Conservation (phyloP, 2,113 vertebrate genomes). For the Siphamia tubifer region DNA sequence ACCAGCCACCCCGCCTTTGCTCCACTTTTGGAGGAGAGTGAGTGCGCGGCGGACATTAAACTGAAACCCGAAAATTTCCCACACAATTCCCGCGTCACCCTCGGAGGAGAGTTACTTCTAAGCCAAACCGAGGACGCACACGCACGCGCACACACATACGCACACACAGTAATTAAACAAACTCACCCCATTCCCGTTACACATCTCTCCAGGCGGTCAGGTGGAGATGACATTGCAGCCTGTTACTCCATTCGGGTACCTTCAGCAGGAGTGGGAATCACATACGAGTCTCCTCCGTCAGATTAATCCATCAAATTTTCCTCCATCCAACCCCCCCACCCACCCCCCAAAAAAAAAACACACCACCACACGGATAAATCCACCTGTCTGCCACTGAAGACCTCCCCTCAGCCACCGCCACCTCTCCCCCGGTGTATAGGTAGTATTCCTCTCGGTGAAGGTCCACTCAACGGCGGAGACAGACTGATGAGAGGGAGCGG, state of each 20-base stretch:
- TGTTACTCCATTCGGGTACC: constrained; percentile 77
- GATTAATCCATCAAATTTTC: constrained; percentile 68
- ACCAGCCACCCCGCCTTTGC: constrained; percentile 29
- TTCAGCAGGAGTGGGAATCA: constrained; percentile 65
- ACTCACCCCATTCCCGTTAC: constrained; percentile 92
- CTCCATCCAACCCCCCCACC: constrained; percentile 28
- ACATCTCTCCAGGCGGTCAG: constrained; percentile 85
- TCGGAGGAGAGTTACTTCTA: background rate
- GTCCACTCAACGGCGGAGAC: constrained; percentile 22
- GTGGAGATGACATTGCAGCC: constrained; percentile 80
- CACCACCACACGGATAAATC: constrained; percentile 61
- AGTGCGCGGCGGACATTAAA: constrained; percentile 27
- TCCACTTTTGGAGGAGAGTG: constrained; percentile 57
- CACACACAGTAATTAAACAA: constrained; percentile 5
- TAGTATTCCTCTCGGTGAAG: constrained; percentile 52
- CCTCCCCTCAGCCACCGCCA: constrained; percentile 23
- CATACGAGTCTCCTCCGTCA: constrained; percentile 52
- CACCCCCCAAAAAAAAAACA: background rate
- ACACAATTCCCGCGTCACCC: constrained; percentile 1
- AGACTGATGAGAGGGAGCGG: background rate
- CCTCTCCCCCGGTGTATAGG: constrained; percentile 11
- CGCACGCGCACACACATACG: background rate
- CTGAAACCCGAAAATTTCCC: background rate
- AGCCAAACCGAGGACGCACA: background rate
- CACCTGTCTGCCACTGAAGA: constrained; percentile 69